Conservation (phyloP, 2,797 vertebrate species). For the Eurystomus glaucurus region DNA sequence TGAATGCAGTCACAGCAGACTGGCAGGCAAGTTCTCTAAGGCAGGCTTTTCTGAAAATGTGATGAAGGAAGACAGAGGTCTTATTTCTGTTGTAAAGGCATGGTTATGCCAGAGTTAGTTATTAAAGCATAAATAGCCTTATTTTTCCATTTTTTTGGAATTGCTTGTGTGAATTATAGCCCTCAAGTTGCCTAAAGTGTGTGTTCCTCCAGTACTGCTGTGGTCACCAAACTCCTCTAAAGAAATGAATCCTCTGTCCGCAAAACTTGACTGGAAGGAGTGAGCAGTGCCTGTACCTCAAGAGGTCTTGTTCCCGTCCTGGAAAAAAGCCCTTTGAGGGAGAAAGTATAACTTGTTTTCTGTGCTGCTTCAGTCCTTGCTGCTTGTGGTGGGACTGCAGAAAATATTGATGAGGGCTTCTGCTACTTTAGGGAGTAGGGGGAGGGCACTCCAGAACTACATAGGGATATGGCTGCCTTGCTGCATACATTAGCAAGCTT, state of each 20-base stretch:
- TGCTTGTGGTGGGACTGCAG: neutral
- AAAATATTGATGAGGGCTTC: neutral
- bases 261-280: neutral
- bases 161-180: neutral
- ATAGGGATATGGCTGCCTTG: neutral
- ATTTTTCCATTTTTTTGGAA: neutral
- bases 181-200: neutral
- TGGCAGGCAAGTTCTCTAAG: neutral
- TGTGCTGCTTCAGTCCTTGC: neutral
- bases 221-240: neutral
- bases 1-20: accelerated
- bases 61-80: neutral
- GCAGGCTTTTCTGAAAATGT: neutral
- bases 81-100: neutral
- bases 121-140: neutral
- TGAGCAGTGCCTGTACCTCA: neutral
- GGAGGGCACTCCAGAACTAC: neutral
- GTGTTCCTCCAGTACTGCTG: neutral
- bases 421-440: neutral
- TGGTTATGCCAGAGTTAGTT: neutral
- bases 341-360: neutral
- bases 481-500: neutral
- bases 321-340: neutral
- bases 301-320: neutral
- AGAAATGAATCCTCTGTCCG: neutral